These are phyloP conservation scores for Iphiclides podalirius DNA, from an alignment of 2,888 invertebrate species.

Conservation along the genomic window DNA sequence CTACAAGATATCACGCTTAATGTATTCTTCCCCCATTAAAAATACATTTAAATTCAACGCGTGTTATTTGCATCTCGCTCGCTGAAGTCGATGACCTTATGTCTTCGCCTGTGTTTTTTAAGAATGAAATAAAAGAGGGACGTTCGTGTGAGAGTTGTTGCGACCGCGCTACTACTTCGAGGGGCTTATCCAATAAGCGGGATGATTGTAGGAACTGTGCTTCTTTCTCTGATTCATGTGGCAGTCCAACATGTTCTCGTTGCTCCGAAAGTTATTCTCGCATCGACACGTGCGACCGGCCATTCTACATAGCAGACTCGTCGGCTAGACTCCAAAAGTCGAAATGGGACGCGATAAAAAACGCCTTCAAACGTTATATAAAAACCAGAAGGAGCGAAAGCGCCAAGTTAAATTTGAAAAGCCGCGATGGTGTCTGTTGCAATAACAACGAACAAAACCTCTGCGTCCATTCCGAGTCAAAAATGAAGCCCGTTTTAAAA, in stretches of 20 bases:
- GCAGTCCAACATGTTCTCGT: slow-evolving; percentile 45
- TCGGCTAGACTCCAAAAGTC: slow-evolving; percentile 42
- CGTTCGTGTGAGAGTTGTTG: slow-evolving; percentile 39
- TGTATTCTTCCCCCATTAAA: too few relatives aligned
- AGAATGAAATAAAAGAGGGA: slow-evolving; percentile 33
- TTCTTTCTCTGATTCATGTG: slow-evolving; percentile 38
- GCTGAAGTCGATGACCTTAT: too few relatives aligned
- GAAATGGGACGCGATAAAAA: slow-evolving; percentile 50
- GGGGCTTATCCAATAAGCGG: slow-evolving; percentile 47
- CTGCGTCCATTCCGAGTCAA: slow-evolving; percentile 7
- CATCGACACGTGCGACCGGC: slow-evolving; percentile 39
- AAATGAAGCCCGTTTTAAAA: slow-evolving; percentile 4
- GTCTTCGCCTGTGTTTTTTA: too few relatives aligned
- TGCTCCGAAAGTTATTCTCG: slow-evolving; percentile 36
- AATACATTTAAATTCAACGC: too few relatives aligned
- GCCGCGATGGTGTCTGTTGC: slow-evolving; percentile 22
- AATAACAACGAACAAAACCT: slow-evolving; percentile 23
- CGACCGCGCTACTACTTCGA: slow-evolving; percentile 56
- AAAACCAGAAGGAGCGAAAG: slow-evolving; percentile 34
- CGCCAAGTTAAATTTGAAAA: slow-evolving; percentile 22
- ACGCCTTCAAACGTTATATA: slow-evolving; percentile 38
- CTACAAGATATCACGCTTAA: too few relatives aligned
- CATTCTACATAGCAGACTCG: slow-evolving; percentile 54
- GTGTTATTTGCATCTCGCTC: too few relatives aligned
- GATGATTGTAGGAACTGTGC: slow-evolving; percentile 45